Base-by-base conservation (phyloP, 2,888 invertebrate genomes). In the Ectemnius continuus region DNA sequence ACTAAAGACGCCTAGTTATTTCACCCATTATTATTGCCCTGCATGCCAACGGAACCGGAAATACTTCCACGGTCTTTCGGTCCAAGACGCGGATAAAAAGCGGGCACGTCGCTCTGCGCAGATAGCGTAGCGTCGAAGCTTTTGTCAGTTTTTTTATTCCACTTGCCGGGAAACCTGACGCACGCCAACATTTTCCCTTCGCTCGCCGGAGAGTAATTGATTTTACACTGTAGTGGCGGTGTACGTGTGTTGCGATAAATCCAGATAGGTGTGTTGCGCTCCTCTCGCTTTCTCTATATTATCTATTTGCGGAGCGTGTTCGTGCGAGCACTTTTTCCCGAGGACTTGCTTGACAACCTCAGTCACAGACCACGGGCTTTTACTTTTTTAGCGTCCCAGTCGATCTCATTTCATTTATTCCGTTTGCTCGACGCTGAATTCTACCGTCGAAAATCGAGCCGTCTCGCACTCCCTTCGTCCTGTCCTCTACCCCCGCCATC, bases 321-420 rank as follows among this genome's bases (percentile, higher is more conserved):
- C 48, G 26, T 62, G 62, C 28, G 26, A 62, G 14, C 26, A 26
- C 23, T 62, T 23, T 16, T 28, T 20, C 48, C 8, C 36, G 48
- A 23, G 48, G 23, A 62, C 23, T 62, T 62, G n/a, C 14, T 23
- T 8, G 13, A n/a, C 11, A 16, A 20, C 23, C 23, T 48, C 62
- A 48, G 11, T 62, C 48, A 23, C 5, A 48, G 62, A 28, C 14
- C 13, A 4, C 5, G 4, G 5, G 62, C 48, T 62, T 23, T 48
- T 48, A 62, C 48, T 62, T 60, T 66, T 66, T 66, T 26, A n/a
- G 47, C 45, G 52, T 8, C 47, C 64, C 36, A 59, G 46, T 66
- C 60, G 67, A 67, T 67, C 52, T 28, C 67, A 47, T 48, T 48
- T 60, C 60, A 67, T 60, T 60, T 67, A 48, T 67, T 62, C 16